A percentile compares a stretch with the other conserved stretches of the same genome.
Evolutionary conservation across 2,888 invertebrate species (phyloP).

Genomic region (Drosophila paranaensis): DNA sequence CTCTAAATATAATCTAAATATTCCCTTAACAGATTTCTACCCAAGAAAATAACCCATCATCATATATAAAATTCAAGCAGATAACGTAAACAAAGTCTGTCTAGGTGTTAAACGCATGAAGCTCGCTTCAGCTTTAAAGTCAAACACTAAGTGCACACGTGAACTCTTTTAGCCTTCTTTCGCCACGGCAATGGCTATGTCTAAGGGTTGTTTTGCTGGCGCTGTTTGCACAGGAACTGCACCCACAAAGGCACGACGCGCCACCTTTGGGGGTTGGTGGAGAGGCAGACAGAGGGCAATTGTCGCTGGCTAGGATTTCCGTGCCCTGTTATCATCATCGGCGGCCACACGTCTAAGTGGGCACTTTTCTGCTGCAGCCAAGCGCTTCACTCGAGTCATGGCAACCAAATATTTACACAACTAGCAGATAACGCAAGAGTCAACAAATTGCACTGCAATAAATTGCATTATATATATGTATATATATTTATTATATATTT

Average conservation of each 20-base stretch:
- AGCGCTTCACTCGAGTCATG: constrained; percentile 38
- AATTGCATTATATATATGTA: constrained; percentile 31
- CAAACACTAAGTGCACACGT: constrained; percentile 65
- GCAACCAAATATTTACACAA: constrained; percentile 65
- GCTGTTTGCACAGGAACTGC: constrained; percentile 59
- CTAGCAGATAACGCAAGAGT: constrained; percentile 37
- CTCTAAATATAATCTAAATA: background rate
- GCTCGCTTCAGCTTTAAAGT: constrained; percentile 34
- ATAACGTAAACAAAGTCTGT: background rate
- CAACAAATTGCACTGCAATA: constrained; percentile 42
- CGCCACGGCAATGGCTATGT: background rate
- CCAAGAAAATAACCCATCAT: background rate
- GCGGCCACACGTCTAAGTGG: constrained; percentile 52
- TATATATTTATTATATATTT: constrained; percentile 15
- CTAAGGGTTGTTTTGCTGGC: constrained; percentile 65
- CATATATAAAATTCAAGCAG: background rate
- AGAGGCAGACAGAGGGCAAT: constrained; percentile 38
- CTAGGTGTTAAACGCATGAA: background rate
- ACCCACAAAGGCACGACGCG: constrained; percentile 54
- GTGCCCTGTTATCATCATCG: constrained; percentile 57
- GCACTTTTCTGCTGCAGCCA: constrained; percentile 38
- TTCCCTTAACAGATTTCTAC: background rate
- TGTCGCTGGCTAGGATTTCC: constrained; percentile 64
- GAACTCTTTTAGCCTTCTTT: constrained; percentile 58
- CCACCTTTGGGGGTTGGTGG: constrained; percentile 51